These are phyloP conservation scores for Cristatella mucedo DNA, from an alignment of 2,888 invertebrate genomes.

Conservation along the genomic window DNA sequence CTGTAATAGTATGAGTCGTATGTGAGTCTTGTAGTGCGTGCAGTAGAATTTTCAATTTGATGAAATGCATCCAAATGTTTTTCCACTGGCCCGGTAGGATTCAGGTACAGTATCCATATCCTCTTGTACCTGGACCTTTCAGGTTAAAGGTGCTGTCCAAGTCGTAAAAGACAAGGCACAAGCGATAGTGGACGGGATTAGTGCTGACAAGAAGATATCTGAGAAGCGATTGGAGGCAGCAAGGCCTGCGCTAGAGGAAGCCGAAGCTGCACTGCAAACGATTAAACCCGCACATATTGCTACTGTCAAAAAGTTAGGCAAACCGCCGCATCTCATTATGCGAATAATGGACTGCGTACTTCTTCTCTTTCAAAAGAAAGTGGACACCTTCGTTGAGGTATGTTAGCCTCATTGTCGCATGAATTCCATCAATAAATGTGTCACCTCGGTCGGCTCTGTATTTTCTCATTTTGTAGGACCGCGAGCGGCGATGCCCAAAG, in stretches of 20 bases:
- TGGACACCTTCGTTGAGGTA: slow-evolving; percentile 20
- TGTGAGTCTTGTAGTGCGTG: too few species aligned
- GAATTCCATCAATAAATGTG: too few species aligned
- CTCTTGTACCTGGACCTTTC: too few species aligned
- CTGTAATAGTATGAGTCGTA: too few species aligned
- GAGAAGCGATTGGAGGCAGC: slow-evolving; percentile 31
- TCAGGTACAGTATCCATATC: too few species aligned
- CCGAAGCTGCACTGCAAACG: slow-evolving; percentile 40
- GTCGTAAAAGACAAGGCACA: slow-evolving; percentile 35
- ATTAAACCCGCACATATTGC: slow-evolving; percentile 35
- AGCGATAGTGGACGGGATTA: slow-evolving; percentile 30
- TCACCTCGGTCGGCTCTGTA: too few species aligned
- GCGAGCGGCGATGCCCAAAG: slow-evolving; percentile 60
- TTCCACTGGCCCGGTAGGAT: too few species aligned
- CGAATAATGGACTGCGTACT: slow-evolving; percentile 37
- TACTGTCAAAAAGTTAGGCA: slow-evolving; percentile 35
- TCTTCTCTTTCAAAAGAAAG: slow-evolving; percentile 29
- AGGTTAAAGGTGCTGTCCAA: slow-evolving; percentile 30
- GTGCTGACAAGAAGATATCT: slow-evolving; percentile 27
- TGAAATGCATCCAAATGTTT: too few species aligned
- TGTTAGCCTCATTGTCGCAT: too few species aligned
- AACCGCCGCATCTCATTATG: slow-evolving; percentile 38
- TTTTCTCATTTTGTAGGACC: slow-evolving; percentile 47
- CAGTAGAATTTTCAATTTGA: too few species aligned
- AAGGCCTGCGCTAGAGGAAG: slow-evolving; percentile 31